phyloP scores from a whole-genome alignment of 2,888 invertebrate genomes.

The Chrysina gloriosa region DNA sequence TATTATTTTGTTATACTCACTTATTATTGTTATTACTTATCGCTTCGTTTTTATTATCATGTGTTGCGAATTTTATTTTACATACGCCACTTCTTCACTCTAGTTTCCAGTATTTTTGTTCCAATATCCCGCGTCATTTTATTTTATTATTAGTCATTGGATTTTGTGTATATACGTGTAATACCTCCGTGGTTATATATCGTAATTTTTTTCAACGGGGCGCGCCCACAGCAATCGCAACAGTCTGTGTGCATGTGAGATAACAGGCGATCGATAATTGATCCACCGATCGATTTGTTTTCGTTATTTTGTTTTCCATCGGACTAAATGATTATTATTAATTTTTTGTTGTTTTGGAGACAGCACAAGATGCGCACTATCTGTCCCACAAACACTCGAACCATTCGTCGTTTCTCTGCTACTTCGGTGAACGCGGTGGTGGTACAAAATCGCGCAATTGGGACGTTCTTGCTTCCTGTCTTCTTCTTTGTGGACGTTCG shows the following conservation, averaged over 20 bases:
- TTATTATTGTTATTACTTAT: constrained; percentile 42
- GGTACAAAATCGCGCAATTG: constrained; percentile 63
- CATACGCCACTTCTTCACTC: constrained; percentile 14
- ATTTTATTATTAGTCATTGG: neutral
- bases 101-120: neutral
- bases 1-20: constrained; percentile 39
- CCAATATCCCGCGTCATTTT: neutral
- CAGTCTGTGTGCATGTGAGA: constrained; percentile 39
- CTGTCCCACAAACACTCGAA: constrained; percentile 52
- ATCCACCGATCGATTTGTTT: neutral
- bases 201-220: no score
- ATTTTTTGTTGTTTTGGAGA: constrained; percentile 25
- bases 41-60: neutral
- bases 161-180: constrained; percentile 10
- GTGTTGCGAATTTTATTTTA: neutral
- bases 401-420: constrained; percentile 52
- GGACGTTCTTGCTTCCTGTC: constrained; percentile 59
- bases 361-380: constrained; percentile 48
- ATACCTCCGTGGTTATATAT: neutral
- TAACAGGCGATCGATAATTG: constrained; percentile 16
- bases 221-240: constrained; percentile 19
- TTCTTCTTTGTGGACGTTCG: constrained; percentile 55
- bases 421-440: constrained; percentile 63
- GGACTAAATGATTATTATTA: neutral
- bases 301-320: neutral